These are phyloP conservation scores for Anodontia alba DNA, from an alignment of 2,888 invertebrate genomes.

Conservation along the genomic window DNA sequence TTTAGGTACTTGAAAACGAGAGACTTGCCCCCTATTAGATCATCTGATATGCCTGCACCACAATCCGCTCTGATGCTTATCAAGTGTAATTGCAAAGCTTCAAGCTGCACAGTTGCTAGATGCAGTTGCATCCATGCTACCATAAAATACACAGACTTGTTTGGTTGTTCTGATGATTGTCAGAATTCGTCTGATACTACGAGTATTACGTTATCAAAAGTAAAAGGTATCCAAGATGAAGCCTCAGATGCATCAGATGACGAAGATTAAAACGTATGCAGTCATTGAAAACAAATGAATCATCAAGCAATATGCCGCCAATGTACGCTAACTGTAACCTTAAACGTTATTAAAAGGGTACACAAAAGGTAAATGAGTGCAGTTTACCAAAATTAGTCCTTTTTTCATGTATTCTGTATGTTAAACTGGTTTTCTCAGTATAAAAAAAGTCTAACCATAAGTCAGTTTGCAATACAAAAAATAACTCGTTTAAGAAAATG, in stretches of 20 bases:
- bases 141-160: not conserved
- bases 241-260: not conserved
- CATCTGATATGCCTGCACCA: not conserved
- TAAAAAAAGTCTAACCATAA: no score
- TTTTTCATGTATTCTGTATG: not conserved
- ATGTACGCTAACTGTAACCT: no score
- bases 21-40: conserved; percentile 7
- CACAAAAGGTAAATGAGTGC: no score
- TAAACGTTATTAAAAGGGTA: not conserved
- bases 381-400: not conserved
- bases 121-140: conserved; percentile 14
- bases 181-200: no score
- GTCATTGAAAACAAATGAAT: not conserved
- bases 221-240: not conserved
- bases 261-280: not conserved
- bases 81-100: not conserved
- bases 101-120: not conserved
- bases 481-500: no score
- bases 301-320: no score
- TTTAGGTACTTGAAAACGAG: not conserved
- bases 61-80: not conserved
- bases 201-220: not conserved
- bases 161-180: conserved; percentile 9
- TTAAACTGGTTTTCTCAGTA: not conserved
- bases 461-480: no score